These are phyloP conservation scores for Buteo buteo DNA, from an alignment of 2,113 vertebrate species.

Conservation along the genomic window DNA sequence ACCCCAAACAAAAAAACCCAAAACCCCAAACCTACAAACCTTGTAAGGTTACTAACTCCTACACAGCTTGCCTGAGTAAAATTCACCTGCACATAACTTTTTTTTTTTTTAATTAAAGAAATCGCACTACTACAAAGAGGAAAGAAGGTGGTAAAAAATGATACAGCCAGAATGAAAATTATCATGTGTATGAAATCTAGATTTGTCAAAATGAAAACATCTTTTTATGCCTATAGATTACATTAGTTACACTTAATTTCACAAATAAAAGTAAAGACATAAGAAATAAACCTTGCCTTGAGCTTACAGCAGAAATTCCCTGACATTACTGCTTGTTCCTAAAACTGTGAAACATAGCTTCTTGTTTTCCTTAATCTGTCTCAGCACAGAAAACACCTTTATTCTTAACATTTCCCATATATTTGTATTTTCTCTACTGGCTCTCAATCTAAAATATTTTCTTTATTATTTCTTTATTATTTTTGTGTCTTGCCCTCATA, in stretches of 20 bases:
- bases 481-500: background rate
- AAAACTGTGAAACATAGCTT: background rate
- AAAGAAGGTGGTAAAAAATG: background rate
- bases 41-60: background rate
- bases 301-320: background rate
- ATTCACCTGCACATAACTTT: background rate
- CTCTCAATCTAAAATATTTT: background rate
- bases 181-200: background rate
- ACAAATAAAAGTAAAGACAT: background rate
- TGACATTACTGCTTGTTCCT: background rate
- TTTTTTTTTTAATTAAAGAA: background rate
- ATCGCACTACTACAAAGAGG: background rate
- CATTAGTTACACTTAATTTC: background rate
- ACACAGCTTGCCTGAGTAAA: background rate
- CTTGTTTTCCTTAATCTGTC: background rate
- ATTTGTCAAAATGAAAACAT: background rate
- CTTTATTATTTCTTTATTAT: background rate
- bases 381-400: background rate
- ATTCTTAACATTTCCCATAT: background rate
- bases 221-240: background rate
- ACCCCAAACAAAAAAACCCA: background rate
- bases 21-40: background rate
- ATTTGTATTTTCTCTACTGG: background rate
- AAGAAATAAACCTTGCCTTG: background rate
- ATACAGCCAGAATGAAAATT: background rate